These are phyloP conservation scores for Fragum whitleyi DNA, from an alignment of 2,888 invertebrate genomes.

Conservation along the genomic window DNA sequence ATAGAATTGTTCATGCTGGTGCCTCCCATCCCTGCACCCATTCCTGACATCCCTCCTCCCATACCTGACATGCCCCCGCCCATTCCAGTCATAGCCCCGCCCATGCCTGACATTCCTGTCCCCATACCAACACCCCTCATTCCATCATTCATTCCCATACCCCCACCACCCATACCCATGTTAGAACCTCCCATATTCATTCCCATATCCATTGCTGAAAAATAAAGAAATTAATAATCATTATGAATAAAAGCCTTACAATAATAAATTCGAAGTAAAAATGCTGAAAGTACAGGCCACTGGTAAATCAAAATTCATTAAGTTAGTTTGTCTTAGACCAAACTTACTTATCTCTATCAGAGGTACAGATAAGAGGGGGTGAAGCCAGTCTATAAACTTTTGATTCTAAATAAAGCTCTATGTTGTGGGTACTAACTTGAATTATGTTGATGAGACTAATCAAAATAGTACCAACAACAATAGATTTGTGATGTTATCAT, in stretches of 20 bases:
- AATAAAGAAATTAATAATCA: background rate
- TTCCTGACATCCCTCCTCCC: conserved; percentile 53
- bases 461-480: too few species aligned
- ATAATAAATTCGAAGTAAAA: background rate
- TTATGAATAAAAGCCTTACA: too few species aligned
- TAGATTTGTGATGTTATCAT: too few species aligned
- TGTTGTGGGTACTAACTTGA: too few species aligned
- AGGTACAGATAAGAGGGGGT: too few species aligned
- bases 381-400: too few species aligned
- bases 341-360: too few species aligned
- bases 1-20: conserved; percentile 25
- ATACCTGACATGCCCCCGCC: conserved; percentile 66
- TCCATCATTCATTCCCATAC: conserved; percentile 48
- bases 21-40: conserved; percentile 65
- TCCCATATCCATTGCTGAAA: conserved; percentile 61
- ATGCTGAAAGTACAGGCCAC: too few species aligned
- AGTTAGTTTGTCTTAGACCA: too few species aligned
- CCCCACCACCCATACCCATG: conserved; percentile 63
- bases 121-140: conserved; percentile 61
- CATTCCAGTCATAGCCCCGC: conserved; percentile 58
- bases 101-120: conserved; percentile 60
- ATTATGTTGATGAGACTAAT: too few species aligned
- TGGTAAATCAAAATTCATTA: too few species aligned
- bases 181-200: conserved; percentile 53
- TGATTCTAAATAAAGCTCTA: too few species aligned